phyloP scores from a whole-genome alignment of 2,888 invertebrate genomes.

The Erebia epiphron region DNA sequence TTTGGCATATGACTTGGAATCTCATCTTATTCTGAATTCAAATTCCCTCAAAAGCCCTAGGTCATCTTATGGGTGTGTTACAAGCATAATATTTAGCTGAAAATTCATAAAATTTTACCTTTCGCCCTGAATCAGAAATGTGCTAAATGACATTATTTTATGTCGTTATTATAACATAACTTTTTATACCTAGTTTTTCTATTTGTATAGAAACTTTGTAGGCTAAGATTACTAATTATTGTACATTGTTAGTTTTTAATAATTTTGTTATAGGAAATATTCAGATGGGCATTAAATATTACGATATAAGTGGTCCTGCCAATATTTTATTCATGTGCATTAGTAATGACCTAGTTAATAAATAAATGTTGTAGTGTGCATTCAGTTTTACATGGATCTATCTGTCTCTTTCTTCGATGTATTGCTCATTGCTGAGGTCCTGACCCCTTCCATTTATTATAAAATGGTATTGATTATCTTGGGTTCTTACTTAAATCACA shows the following conservation, averaged over 20 bases:
- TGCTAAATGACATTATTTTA: conserved; percentile 28
- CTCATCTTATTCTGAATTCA: too few species aligned
- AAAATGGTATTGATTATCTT: too few species aligned
- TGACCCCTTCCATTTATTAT: too few species aligned
- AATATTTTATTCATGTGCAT: not conserved
- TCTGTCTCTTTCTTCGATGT: too few species aligned
- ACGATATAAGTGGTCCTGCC: not conserved
- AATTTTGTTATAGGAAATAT: conserved; percentile 9
- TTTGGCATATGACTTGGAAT: too few species aligned
- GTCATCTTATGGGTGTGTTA: not conserved
- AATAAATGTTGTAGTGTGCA: too few species aligned
- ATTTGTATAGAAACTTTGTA: conserved; percentile 65
- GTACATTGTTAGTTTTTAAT: conserved; percentile 59
- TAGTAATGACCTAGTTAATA: too few species aligned
- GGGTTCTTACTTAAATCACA: too few species aligned
- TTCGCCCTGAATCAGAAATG: conserved; percentile 22
- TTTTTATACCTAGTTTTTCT: conserved; percentile 67
- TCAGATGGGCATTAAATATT: not conserved
- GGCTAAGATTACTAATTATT: conserved; percentile 60
- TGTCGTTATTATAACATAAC: conserved; percentile 9
- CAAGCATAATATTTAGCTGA: not conserved
- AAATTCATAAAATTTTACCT: conserved; percentile 3
- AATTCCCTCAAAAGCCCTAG: not conserved
- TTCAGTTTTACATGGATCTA: too few species aligned
- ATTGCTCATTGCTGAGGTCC: too few species aligned